These are phyloP conservation scores for Cryptus viduatorius DNA, from an alignment of 2,888 invertebrate species.

Conservation along the genomic window DNA sequence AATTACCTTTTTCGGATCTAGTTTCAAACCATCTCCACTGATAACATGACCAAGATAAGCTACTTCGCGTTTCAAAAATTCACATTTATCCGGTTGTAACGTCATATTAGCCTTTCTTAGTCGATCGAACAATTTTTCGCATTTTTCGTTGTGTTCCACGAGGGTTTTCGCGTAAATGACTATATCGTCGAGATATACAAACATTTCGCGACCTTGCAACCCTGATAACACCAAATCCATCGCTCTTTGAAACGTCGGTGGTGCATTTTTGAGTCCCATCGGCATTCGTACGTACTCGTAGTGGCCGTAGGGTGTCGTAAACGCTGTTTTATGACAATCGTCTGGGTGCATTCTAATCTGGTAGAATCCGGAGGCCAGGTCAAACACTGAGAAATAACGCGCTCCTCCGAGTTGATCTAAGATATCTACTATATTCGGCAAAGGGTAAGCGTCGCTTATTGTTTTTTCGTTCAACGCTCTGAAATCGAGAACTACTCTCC, in stretches of 20 bases:
- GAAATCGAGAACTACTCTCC: slow-evolving; percentile 47
- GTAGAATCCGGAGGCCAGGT: no score
- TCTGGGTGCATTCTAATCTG: neutral
- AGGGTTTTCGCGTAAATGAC: slow-evolving; percentile 31
- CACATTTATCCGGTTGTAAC: slow-evolving; percentile 39
- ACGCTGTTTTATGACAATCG: slow-evolving; percentile 21
- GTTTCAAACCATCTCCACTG: slow-evolving; percentile 13
- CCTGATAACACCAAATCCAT: slow-evolving; percentile 28
- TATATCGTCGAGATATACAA: slow-evolving; percentile 38
- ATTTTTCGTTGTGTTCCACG: slow-evolving; percentile 31
- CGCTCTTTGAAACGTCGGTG: slow-evolving; percentile 15
- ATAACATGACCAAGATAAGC: slow-evolving; percentile 32
- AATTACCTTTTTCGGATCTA: neutral
- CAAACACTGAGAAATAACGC: neutral
- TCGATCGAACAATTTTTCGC: slow-evolving; percentile 8
- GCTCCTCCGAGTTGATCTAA: neutral
- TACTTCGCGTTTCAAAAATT: slow-evolving; percentile 12
- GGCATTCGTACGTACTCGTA: slow-evolving; percentile 40
- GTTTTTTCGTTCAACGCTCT: slow-evolving; percentile 21
- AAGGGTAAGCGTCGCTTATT: slow-evolving; percentile 14
- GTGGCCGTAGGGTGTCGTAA: slow-evolving; percentile 36
- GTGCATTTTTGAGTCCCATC: slow-evolving; percentile 33
- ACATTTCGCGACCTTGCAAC: slow-evolving; percentile 31
- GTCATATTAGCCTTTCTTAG: slow-evolving; percentile 28
- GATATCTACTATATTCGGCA: neutral